Conservation (phyloP, 2,888 invertebrate genomes). For the Drosophila monieri region DNA sequence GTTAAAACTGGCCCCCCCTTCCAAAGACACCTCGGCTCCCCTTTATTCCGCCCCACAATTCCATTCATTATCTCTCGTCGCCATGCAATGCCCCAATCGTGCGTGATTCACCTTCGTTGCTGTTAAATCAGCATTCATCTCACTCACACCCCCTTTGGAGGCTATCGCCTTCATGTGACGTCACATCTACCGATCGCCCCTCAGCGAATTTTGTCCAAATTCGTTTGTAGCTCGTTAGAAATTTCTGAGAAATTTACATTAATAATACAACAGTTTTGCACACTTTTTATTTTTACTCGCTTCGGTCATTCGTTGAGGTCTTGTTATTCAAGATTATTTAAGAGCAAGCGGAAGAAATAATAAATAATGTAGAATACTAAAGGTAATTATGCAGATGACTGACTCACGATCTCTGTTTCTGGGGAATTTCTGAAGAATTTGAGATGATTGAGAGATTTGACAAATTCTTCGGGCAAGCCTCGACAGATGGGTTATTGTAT, state of each 20-base stretch:
- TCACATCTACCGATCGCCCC: slow-evolving; percentile 49
- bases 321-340: slow-evolving; percentile 13
- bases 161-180: slow-evolving; percentile 47
- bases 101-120: slow-evolving; percentile 66
- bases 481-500: not conserved
- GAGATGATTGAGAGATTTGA: slow-evolving; percentile 7
- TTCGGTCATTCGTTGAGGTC: slow-evolving; percentile 11
- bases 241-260: slow-evolving; percentile 68
- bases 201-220: slow-evolving; percentile 24
- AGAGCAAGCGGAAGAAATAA: slow-evolving; percentile 4
- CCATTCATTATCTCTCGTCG: slow-evolving; percentile 43
- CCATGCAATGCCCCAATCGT: slow-evolving; percentile 46
- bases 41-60: not conserved
- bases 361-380: not conserved
- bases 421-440: slow-evolving; percentile 57
- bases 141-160: slow-evolving; percentile 13
- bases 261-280: slow-evolving; percentile 49
- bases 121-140: slow-evolving; percentile 40
- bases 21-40: not conserved
- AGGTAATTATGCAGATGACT: slow-evolving; percentile 29
- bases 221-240: slow-evolving; percentile 16
- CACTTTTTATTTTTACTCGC: slow-evolving; percentile 17
- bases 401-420: slow-evolving; percentile 55
- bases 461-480: not conserved
- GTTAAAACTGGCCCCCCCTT: not conserved